Evolutionary conservation across 2,888 invertebrate genomes (phyloP), one percentile per base, ranked within the genome.

Genomic region (Caenorhabditis auriculariae): DNA sequence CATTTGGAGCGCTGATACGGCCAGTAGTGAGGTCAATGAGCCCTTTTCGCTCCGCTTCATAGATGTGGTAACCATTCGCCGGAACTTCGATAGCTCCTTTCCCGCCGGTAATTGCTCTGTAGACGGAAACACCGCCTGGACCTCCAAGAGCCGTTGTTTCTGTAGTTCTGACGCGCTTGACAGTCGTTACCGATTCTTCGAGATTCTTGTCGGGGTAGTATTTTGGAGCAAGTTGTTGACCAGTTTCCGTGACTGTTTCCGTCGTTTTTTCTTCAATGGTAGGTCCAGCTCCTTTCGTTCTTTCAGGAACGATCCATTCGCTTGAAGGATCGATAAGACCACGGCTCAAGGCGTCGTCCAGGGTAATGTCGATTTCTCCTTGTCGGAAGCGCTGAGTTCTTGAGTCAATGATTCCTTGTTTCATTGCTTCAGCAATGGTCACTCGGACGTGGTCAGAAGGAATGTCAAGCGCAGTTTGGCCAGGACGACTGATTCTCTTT

Each of bases 21-120:
- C 95, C 94, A 1, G 88, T 88, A 0, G 87, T 85, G 1, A 93
- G 89, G 82, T 94, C 90, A 74, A 93, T 90, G 3, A 91, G 83
- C 52, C 88, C 88, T 79, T 89, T 88, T 38, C 89, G 86, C 65
- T 94, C 91, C 2, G 93, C 92, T 75, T 91, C 90, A 51, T 87
- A 86, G 2, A 94, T 85, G 54, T 87, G 86, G 90, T 91, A 91
- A 3, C 93, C 91, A 57, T 89, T 89, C 15, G 87, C 86, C 0
- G 93, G 93, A 28, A 93, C 82, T 77, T 91, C 90, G 72, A 89
- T 66, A 19, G 81, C 69, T 54, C 78, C 81, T 48, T 77, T 78
- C 47, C 77, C 78, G 29, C 81, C 81, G 28, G 81, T 78, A 47
- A 81, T 77, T n/a, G 81, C 80, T 4, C 81, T 67, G 60, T 81